phyloP scores from a whole-genome alignment of 2,888 invertebrate genomes.

The Tineola bisselliella region DNA sequence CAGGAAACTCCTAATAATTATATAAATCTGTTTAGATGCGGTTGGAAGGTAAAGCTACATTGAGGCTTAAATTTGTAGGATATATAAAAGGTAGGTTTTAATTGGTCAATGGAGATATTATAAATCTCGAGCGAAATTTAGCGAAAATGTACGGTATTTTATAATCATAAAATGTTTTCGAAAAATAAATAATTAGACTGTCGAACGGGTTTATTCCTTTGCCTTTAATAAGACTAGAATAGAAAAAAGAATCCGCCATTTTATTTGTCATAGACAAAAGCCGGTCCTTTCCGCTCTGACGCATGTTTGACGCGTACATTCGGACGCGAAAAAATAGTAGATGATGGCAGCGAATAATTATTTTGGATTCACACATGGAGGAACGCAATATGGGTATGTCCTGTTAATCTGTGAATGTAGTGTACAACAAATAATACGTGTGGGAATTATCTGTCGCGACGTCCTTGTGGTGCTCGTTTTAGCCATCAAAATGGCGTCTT shows the following conservation, averaged over 20 bases:
- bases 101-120: too few relatives aligned
- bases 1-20: too few relatives aligned
- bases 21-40: too few relatives aligned
- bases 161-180: too few relatives aligned
- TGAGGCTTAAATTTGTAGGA: too few relatives aligned
- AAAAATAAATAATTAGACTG: too few relatives aligned
- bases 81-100: too few relatives aligned
- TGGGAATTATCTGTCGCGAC: not conserved
- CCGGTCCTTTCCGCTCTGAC: slow-evolving; percentile 58
- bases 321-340: slow-evolving; percentile 54
- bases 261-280: slow-evolving; percentile 16
- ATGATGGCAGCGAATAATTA: slow-evolving; percentile 92
- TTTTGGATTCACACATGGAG: slow-evolving; percentile 93
- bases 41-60: too few relatives aligned
- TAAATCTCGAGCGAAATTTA: too few relatives aligned
- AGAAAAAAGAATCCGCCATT: not conserved
- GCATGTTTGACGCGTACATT: slow-evolving; percentile 56
- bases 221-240: not conserved
- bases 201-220: not conserved
- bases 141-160: too few relatives aligned
- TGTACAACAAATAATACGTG: too few relatives aligned
- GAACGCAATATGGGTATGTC: slow-evolving; percentile 89
- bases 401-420: too few relatives aligned
- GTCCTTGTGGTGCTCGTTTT: slow-evolving; percentile 25
- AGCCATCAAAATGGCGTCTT: slow-evolving; percentile 62